Evolutionary conservation across 1,140 invertebrate species (phyloP).

Genomic region (Lethocerus indicus): DNA sequence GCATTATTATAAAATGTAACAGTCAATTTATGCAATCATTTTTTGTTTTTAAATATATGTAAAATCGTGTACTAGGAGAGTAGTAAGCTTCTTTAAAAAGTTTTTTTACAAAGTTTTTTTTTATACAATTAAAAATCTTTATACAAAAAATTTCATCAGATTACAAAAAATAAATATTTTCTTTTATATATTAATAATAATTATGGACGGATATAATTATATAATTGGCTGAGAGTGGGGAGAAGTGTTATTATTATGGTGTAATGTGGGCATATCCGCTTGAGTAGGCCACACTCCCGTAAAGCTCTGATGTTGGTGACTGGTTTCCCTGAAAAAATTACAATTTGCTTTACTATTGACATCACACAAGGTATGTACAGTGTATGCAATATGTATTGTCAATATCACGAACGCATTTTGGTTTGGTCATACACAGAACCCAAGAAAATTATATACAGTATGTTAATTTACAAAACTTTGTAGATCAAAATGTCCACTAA

Average conservation of each 20-base stretch:
- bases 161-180: no score
- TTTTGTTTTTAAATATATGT: no score
- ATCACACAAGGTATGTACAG: neutral
- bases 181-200: no score
- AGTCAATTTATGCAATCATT: no score
- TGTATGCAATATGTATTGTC: neutral
- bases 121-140: no score
- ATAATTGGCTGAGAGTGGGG: no score
- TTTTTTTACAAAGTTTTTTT: no score
- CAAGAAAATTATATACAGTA: neutral
- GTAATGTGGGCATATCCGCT: constrained; percentile 27
- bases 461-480: neutral
- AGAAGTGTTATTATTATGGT: constrained; percentile 15
- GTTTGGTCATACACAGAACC: neutral
- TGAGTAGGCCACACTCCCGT: constrained; percentile 32
- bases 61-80: no score
- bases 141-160: no score
- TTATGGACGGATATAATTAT: no score
- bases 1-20: no score
- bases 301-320: constrained; percentile 29
- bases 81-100: no score
- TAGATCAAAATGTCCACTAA: neutral
- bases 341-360: constrained; percentile 3
- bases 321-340: constrained; percentile 25
- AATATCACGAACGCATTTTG: neutral